Evolutionary conservation across 2,113 vertebrate genomes (phyloP).

Genomic region (Eubucco bourcierii): DNA sequence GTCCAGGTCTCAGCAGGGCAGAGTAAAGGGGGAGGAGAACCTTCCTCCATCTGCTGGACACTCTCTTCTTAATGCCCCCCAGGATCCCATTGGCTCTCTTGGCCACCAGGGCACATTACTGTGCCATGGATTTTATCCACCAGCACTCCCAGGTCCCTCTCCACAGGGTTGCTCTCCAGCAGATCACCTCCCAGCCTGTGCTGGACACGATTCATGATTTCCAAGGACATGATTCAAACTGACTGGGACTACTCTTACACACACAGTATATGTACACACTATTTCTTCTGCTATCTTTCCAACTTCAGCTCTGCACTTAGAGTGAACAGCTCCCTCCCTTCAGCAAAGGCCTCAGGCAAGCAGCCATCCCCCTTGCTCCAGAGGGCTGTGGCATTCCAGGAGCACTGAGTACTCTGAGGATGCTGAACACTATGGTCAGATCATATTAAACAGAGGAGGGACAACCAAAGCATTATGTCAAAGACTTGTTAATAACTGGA

Average conservation of each 20-base stretch:
- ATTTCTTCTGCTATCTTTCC: neutral
- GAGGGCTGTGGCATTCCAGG: neutral
- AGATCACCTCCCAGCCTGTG: no score
- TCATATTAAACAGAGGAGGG: conserved; percentile 36
- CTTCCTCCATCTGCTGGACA: no score
- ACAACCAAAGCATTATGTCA: conserved; percentile 22
- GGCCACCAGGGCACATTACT: no score
- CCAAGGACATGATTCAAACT: neutral
- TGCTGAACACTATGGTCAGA: neutral
- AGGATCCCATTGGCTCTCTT: no score
- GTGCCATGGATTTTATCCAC: no score
- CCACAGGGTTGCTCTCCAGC: no score
- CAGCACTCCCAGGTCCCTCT: no score
- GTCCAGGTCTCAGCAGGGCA: no score
- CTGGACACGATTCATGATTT: neutral
- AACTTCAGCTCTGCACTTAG: neutral
- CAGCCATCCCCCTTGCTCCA: neutral
- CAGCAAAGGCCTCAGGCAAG: neutral
- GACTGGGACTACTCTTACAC: neutral
- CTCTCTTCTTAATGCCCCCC: no score
- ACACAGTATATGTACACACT: fast-evolving
- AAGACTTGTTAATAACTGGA: conserved; percentile 21
- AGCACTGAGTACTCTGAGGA: neutral
- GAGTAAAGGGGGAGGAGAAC: no score
- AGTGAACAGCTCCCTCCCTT: neutral